Evolutionary conservation across 2,113 vertebrate species (phyloP).

Genomic region (Rhinichthys klamathensis): DNA sequence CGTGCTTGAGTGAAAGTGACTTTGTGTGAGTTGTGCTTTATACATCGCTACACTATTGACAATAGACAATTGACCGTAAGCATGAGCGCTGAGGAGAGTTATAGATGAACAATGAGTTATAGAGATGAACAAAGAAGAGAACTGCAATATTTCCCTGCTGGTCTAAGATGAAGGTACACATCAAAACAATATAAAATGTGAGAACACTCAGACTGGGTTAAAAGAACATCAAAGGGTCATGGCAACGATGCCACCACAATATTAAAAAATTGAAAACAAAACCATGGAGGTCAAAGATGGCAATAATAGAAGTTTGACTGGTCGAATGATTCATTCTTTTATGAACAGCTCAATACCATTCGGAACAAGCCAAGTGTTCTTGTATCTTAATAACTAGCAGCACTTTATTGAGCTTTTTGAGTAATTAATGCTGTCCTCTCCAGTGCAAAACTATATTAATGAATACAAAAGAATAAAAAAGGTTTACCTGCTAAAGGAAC

Average conservation of each 20-base stretch:
- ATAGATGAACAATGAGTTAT: neutral
- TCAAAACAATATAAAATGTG: conserved; percentile 13
- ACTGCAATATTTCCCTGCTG: neutral
- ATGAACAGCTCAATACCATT: conserved; percentile 9
- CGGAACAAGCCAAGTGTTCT: neutral
- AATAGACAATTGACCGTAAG: neutral
- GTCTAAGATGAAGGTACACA: neutral
- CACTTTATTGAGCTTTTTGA: neutral
- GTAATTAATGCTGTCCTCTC: neutral
- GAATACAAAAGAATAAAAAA: neutral
- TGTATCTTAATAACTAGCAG: neutral
- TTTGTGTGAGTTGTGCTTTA: neutral
- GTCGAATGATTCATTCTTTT: neutral
- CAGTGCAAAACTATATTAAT: too few species aligned
- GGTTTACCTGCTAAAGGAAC: neutral
- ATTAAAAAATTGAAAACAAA: neutral
- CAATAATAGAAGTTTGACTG: neutral
- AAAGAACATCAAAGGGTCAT: neutral
- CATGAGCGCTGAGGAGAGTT: neutral
- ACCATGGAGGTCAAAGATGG: conserved; percentile 7
- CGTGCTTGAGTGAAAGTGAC: too few species aligned
- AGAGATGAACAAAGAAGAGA: neutral
- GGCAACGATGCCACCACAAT: neutral
- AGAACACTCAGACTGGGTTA: neutral
- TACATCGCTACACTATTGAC: neutral